Evolutionary conservation across 2,797 vertebrate genomes (phyloP), one percentile per base, ranked within the genome.

Genomic region (Sebastes hopkinsi): DNA sequence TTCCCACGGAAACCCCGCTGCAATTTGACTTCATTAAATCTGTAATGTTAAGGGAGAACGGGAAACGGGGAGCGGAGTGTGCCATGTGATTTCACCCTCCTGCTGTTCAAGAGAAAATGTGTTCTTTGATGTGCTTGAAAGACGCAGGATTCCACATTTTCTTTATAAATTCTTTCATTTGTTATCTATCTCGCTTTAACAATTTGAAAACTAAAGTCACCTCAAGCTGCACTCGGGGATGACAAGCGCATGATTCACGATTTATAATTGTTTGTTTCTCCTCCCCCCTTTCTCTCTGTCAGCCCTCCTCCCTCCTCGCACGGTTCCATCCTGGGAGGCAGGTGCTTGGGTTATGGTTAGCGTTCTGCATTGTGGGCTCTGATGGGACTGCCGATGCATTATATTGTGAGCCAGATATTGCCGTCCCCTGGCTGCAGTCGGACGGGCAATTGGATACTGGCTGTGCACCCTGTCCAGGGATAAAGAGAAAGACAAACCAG

Each of bases 371-470:
- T 89, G 88, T 83, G 83, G 78, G 61, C 84, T 92, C 92, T 93
- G 92, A 94, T 93, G 90, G 93, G 90, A 94, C 89, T 75, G 89
- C 30, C 76, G 83, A 92, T 92, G 91, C 92, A 88, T 93, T 92
- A 91, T 92, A 91, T 91, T 92, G 90, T 85, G 75, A 85, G 83
- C 66, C 92, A 90, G 86, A 88, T 84, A 88, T 92, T 82, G 75
- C 82, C 32, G 25, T 81, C 67, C 64, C 67, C 76, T 36, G 86
- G 87, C 87, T 84, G 82, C 82, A 88, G 90, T 84, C 50, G 52
- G 86, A 84, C 65, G 22, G 80, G 75, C 75, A 85, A 89, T 88
- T 88, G 87, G 87, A 86, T 87, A 32, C 75, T 68, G 89, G 61
- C 71, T 75, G 67, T 60, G 82, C 84, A 88, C 62, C 76, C 58